phyloP scores from a whole-genome alignment of 2,797 vertebrate genomes.

The Xiphorhynchus erythropygius region DNA sequence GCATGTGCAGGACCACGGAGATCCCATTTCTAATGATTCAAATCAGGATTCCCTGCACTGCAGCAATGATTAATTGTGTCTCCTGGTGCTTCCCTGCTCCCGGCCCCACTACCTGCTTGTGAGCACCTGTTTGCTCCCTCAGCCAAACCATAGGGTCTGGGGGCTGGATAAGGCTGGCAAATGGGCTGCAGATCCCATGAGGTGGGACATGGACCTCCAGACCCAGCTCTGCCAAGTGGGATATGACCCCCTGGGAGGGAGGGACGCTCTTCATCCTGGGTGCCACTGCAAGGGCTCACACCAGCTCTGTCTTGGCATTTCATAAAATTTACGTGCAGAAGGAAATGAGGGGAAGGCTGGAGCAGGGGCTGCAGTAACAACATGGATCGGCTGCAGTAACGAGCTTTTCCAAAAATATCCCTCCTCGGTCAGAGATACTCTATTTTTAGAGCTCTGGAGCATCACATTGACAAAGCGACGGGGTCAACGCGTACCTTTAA shows the following conservation, averaged over 20 bases:
- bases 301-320: not conserved
- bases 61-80: not conserved
- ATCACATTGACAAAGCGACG: not conserved
- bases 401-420: conserved; percentile 22
- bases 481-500: conserved; percentile 27
- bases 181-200: fast-evolving
- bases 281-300: not conserved
- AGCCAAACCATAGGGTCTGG: fast-evolving
- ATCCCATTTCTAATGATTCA: not conserved
- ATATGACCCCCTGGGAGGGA: fast-evolving
- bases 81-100: not conserved
- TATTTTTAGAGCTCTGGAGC: conserved; percentile 12
- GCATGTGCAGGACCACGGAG: not conserved
- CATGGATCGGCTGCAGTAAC: not conserved
- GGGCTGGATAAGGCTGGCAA: not conserved
- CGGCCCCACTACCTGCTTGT: not conserved
- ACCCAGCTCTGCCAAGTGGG: not conserved
- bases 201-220: not conserved
- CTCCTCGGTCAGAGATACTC: not conserved
- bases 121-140: not conserved
- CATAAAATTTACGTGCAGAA: not conserved
- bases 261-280: not conserved
- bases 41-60: not conserved
- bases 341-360: not conserved
- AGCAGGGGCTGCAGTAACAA: not conserved